These are phyloP conservation scores for Nesidiocoris tenuis DNA, from an alignment of 2,888 invertebrate genomes.

Conservation along the genomic window DNA sequence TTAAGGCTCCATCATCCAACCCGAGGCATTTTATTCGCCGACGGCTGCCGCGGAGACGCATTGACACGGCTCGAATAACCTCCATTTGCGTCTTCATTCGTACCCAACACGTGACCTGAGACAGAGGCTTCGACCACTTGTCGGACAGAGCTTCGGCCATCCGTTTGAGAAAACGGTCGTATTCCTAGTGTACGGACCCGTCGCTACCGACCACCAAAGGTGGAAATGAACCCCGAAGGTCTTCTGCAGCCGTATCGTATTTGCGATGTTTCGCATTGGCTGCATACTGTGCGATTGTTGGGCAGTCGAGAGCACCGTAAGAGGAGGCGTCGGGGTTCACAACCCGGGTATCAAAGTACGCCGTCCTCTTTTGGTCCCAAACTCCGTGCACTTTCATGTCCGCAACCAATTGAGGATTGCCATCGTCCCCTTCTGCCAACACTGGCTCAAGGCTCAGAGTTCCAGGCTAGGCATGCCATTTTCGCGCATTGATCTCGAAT, in stretches of 20 bases:
- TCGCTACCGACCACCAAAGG: neutral
- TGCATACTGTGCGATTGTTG: neutral
- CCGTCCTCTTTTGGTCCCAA: neutral
- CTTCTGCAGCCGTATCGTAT: too few relatives aligned
- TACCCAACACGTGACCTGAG: neutral
- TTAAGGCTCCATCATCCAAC: too few relatives aligned
- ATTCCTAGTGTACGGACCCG: neutral
- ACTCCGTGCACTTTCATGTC: too few relatives aligned
- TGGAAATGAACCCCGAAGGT: too few relatives aligned
- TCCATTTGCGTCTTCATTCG: neutral
- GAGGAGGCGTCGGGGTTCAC: constrained; percentile 2
- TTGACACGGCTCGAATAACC: neutral
- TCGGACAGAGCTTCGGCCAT: too few relatives aligned
- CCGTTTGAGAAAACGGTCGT: too few relatives aligned
- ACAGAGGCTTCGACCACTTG: neutral
- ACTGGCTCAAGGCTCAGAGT: too few relatives aligned
- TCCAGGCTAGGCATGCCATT: too few relatives aligned
- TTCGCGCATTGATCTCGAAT: too few relatives aligned
- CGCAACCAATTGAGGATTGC: too few relatives aligned
- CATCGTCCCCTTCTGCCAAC: too few relatives aligned
- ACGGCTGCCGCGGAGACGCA: neutral
- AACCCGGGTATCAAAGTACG: neutral
- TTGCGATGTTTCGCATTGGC: neutral
- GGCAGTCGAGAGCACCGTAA: neutral
- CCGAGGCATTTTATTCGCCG: too few relatives aligned